phyloP scores from a whole-genome alignment of 2,797 vertebrate genomes.

The Setipinna tenuifilis region DNA sequence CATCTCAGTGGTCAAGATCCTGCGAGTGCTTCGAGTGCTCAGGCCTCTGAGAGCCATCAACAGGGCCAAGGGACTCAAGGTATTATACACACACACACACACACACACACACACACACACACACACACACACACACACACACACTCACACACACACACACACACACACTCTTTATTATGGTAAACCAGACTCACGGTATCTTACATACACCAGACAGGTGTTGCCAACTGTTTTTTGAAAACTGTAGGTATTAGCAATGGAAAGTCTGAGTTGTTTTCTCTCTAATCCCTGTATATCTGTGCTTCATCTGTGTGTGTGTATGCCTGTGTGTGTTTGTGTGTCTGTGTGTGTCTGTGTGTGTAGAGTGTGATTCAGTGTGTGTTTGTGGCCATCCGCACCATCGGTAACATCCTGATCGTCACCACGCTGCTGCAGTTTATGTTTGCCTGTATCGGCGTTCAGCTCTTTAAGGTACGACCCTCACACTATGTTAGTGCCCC shows the following conservation, averaged over 20 bases:
- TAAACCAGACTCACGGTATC: background rate
- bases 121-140: too few relatives aligned
- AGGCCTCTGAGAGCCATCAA: constrained; percentile 96
- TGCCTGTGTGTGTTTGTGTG: constrained; percentile 82
- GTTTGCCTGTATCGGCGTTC: constrained; percentile 91
- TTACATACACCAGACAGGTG: background rate
- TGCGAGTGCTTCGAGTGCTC: constrained; percentile 91
- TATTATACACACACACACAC: constrained; percentile 51
- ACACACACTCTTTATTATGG: background rate
- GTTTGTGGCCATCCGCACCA: constrained; percentile 92
- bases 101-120: too few relatives aligned
- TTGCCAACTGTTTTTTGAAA: background rate
- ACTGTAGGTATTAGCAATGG: background rate
- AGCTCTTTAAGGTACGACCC: constrained; percentile 87
- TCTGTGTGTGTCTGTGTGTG: constrained; percentile 73
- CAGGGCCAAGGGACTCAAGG: constrained; percentile 98
- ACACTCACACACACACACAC: background rate
- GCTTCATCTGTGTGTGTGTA: constrained; percentile 35
- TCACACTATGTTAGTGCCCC: too few relatives aligned
- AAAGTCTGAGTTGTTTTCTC: background rate
- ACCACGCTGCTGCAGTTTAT: constrained; percentile 93
- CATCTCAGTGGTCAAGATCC: constrained; percentile 97
- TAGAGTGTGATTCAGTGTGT: constrained; percentile 93
- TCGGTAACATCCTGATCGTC: constrained; percentile 95
- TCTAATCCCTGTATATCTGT: background rate